phyloP scores from a whole-genome alignment of 2,888 invertebrate species.

The Phragmatobia fuliginosa region DNA sequence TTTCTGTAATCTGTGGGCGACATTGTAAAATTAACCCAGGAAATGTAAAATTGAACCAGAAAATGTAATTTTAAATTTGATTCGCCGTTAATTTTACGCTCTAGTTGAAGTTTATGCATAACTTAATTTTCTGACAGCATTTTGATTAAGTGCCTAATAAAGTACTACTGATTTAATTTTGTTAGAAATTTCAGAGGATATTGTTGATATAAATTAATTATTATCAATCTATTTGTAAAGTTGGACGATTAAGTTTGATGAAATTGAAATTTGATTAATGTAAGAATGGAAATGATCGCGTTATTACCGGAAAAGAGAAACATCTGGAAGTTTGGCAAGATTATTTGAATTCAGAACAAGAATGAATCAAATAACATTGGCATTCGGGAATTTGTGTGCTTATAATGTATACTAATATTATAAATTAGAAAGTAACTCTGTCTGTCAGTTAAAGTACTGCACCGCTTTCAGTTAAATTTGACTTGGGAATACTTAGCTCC shows the following conservation, averaged over 20 bases:
- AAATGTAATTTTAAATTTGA: conserved; percentile 49
- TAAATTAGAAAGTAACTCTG: too few relatives aligned
- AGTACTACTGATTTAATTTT: conserved; percentile 18
- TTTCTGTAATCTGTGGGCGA: conserved; percentile 28
- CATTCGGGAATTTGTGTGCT: neutral
- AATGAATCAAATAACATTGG: neutral
- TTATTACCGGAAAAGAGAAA: neutral
- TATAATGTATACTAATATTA: too few relatives aligned
- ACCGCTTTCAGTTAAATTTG: too few relatives aligned
- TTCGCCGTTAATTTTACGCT: conserved; percentile 39
- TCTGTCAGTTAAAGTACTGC: too few relatives aligned
- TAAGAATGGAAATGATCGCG: neutral
- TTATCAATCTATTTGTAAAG: conserved; percentile 1
- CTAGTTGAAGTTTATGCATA: conserved; percentile 41
- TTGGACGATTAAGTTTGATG: conserved; percentile 3
- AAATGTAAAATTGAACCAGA: conserved; percentile 35
- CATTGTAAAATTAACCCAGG: conserved; percentile 21
- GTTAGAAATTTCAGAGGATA: conserved; percentile 9
- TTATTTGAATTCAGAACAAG: neutral
- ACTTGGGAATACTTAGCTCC: too few relatives aligned
- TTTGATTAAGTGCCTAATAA: conserved; percentile 34
- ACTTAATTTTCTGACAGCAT: conserved; percentile 29
- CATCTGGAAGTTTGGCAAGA: neutral
- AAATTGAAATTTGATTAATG: conserved; percentile 8
- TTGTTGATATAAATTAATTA: conserved; percentile 14